Conservation (phyloP, 2,888 invertebrate genomes). For the Xestoiulus laeticollis region DNA sequence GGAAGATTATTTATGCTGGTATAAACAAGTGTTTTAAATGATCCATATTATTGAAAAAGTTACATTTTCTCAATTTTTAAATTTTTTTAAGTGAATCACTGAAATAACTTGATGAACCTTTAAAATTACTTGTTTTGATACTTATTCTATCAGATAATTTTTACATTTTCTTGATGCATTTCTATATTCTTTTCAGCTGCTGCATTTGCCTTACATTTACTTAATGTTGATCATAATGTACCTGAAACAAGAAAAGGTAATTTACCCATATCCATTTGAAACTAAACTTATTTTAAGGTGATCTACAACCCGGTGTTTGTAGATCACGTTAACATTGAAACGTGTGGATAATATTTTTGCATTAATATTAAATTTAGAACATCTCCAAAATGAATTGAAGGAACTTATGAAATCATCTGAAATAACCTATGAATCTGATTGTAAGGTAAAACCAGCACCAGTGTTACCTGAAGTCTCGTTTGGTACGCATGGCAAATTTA, state of each 20-base stretch:
- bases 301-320: too few species aligned
- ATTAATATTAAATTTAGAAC: not conserved
- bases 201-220: not conserved
- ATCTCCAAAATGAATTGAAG: constrained; percentile 18
- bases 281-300: too few species aligned
- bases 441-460: not conserved
- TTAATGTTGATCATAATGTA: not conserved
- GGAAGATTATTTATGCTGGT: too few species aligned
- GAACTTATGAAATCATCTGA: not conserved
- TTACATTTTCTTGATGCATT: too few species aligned
- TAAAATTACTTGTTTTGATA: too few species aligned
- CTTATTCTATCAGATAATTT: too few species aligned
- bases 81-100: too few species aligned
- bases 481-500: not conserved
- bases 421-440: not conserved
- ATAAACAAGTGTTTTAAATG: too few species aligned
- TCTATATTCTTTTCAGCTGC: not conserved
- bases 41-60: too few species aligned
- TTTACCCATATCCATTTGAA: not conserved
- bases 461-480: not conserved
- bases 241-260: not conserved
- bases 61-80: too few species aligned
- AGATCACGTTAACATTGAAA: not conserved
- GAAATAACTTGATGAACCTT: too few species aligned
- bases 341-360: not conserved